phyloP scores from a whole-genome alignment of 2,113 vertebrate species.

The Plecotus auritus region DNA sequence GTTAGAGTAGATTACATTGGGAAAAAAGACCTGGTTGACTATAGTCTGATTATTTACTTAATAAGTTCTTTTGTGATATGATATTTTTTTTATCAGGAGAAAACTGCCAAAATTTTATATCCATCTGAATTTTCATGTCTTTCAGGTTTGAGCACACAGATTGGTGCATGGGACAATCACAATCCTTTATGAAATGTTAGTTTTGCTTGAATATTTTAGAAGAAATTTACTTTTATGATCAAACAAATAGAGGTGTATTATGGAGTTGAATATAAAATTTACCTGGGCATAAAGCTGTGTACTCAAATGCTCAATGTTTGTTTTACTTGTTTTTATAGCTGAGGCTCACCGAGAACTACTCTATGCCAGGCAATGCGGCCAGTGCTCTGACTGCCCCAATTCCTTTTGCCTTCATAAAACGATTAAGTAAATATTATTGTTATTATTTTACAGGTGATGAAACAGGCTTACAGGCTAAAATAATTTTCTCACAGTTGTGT shows the following conservation, averaged over 20 bases:
- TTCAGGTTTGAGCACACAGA: background rate
- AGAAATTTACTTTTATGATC: background rate
- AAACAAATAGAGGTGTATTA: background rate
- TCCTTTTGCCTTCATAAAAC: background rate
- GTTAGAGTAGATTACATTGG: background rate
- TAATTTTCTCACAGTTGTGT: background rate
- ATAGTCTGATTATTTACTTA: background rate
- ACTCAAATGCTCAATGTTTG: background rate
- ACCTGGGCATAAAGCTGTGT: background rate
- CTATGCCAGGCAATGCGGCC: background rate
- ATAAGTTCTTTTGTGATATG: background rate
- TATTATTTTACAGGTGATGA: background rate
- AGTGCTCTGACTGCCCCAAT: background rate
- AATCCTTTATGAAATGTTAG: background rate
- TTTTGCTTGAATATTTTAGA: conserved; percentile 9
- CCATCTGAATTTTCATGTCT: fast-evolving
- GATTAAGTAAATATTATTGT: background rate
- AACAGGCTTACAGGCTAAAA: background rate
- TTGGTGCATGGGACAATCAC: background rate
- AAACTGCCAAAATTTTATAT: background rate
- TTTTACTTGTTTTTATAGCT: background rate
- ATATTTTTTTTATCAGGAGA: background rate
- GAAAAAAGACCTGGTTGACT: background rate
- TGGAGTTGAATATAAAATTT: background rate
- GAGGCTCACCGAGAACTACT: background rate